Evolutionary conservation across 92 coral and sea anemone genomes (phyloP), one percentile per base, ranked within the genome.

Genomic region (Plumapathes pennacea): DNA sequence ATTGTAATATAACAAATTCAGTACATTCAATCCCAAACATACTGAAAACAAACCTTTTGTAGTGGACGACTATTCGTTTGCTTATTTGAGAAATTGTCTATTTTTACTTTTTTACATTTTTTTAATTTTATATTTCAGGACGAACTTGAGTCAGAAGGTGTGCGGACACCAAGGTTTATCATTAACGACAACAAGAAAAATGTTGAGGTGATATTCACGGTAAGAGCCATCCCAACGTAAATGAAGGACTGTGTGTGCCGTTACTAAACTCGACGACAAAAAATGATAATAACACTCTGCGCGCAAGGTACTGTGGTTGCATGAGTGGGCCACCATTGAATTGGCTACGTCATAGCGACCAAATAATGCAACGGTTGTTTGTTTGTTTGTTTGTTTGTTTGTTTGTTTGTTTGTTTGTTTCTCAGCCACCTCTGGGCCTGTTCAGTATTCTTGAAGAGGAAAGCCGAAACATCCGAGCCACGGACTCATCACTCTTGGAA

Each of bases 191-290:
- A 86, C 82, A 86, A 64, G 24, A 73, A 66, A 32, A 42, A 47
- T 34, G 53, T 86, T 19, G 95, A 81, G 38, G 71, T 81, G 14
- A 50, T 81, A 20, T 50, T 86, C 44, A 74, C 76, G 61, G 95
- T 86, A 55, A 57, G 85, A 8, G n/a, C n/a, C n/a, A n/a, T n/a
- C n/a, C n/a, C n/a, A n/a, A 20, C 3, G 51, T 41, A 13, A 41
- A 4, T 43, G 10, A 13, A 52, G 28, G 22, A 11, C 18, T 50
- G 5, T 12, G 18, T 10, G 4, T 3, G 20, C 32, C n/a, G n/a
- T n/a, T n/a, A n/a, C n/a, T n/a, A n/a, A 45, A 15, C 5, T 45
- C 9, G 10, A 26, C 21, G 9, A 45, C 26, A 14, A 45, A 45
- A 45, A 17, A n/a, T n/a, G n/a, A n/a, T n/a, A n/a, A n/a, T n/a